Conservation (phyloP, 2,797 vertebrate species). For the Ctenosaura bakeri region DNA sequence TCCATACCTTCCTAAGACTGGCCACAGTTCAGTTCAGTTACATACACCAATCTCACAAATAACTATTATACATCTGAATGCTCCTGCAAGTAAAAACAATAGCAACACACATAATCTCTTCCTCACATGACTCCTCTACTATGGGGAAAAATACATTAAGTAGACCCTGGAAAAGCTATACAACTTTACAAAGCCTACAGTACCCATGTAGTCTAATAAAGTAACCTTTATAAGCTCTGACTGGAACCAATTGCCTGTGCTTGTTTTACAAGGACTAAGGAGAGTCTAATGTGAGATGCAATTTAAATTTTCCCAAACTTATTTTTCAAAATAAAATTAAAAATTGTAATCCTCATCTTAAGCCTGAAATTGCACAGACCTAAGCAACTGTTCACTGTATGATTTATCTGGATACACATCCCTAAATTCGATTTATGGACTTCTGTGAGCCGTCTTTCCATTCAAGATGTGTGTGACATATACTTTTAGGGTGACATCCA, state of each 20-base stretch:
- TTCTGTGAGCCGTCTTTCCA: neutral
- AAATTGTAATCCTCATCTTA: neutral
- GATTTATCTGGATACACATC: neutral
- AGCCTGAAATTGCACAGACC: neutral
- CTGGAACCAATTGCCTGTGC: neutral
- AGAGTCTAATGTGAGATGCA: neutral
- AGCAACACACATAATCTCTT: neutral
- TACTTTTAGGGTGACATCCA: neutral
- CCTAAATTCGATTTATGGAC: neutral
- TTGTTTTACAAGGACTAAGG: neutral
- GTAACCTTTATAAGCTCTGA: no score
- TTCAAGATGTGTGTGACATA: neutral
- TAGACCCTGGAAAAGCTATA: no score
- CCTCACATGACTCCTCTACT: neutral
- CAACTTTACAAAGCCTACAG: no score
- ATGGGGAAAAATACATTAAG: neutral
- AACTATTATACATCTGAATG: neutral
- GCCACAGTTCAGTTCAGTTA: neutral
- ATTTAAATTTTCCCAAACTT: neutral
- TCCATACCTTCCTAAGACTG: neutral
- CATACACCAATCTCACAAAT: neutral
- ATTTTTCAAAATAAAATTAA: no score
- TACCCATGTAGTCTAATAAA: no score
- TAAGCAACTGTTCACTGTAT: neutral
- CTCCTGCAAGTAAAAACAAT: neutral